Evolutionary conservation across 2,113 vertebrate species (phyloP).

Genomic region (Hucho hucho): DNA sequence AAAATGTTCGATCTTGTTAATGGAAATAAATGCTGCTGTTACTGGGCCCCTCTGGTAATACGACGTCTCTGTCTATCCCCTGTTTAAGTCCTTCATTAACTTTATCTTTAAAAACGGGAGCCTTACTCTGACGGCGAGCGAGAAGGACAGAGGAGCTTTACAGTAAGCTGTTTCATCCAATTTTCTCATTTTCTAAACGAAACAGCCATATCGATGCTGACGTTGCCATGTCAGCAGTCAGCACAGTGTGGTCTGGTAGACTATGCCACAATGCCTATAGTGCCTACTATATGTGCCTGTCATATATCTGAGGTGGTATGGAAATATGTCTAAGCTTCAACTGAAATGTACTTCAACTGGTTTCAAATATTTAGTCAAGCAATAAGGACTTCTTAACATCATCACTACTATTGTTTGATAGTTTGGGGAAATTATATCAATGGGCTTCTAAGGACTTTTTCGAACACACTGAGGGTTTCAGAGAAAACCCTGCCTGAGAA

Average conservation of each 20-base stretch:
- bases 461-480: neutral
- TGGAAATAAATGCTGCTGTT: constrained; percentile 65
- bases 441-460: neutral
- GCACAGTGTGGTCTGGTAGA: neutral
- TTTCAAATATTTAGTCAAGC: neutral
- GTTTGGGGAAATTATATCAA: neutral
- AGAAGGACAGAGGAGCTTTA: constrained; percentile 31
- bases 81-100: constrained; percentile 74
- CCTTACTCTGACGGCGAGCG: constrained; percentile 59
- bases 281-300: neutral
- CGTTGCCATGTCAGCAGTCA: constrained; percentile 62
- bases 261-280: no score
- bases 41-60: constrained; percentile 34
- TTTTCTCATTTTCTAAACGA: constrained; percentile 62
- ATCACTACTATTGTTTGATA: neutral
- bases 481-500: neutral
- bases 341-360: no score
- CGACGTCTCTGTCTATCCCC: constrained; percentile 64
- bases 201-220: constrained; percentile 54
- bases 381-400: neutral
- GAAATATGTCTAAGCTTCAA: neutral
- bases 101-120: constrained; percentile 72
- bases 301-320: neutral
- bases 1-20: constrained; percentile 60
- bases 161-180: constrained; percentile 72